Evolutionary conservation across 2,888 invertebrate genomes (phyloP), one percentile per base, ranked within the genome.

Genomic region (Diaperis boleti): DNA sequence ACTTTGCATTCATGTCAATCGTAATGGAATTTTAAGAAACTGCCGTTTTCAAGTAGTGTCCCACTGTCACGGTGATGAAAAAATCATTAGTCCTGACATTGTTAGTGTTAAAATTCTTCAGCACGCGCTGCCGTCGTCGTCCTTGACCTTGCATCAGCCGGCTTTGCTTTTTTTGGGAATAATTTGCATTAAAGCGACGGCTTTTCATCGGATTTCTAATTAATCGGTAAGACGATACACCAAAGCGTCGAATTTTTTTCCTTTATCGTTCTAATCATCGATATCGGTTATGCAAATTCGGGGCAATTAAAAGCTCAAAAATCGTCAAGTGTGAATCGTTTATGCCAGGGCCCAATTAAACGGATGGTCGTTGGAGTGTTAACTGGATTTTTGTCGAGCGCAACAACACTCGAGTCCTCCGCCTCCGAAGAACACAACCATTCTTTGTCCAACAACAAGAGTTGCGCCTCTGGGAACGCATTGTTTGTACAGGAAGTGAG

Each of bases 401-500:
- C 33, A 37, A 37, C 42, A 7, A 31, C 39, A 45, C 59, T 59
- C 42, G 50, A 59, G 17, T 42, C 41, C 52, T 59, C 59, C 59
- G 59, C 59, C 59, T 50, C 18, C 41, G 42, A 35, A 45, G 45
- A 45, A 44, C 42, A 55, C 39, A 35, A 15, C 17, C 13, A 50
- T 42, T 59, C 59, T 49, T 56, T 11, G 59, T n/a, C 55, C 22
- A 37, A 55, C 55, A 55, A 56, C 56, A 56, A 44, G 45, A 47
- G 59, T 59, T 39, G 39, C 59, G 42, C 44, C 59, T 59, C 59
- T 37, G 49, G 56, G 47, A 49, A 35, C 29, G 29, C 64, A 59
- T 66, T 68, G 66, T 69, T 68, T 68, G 66, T 67, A 70, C 72
- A 70, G 71, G 72, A 71, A 72, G 70, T 69, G 61, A 67, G 69